Evolutionary conservation across 2,888 invertebrate species (phyloP), one percentile per base, ranked within the genome.

Genomic region (Eilema sororculum): DNA sequence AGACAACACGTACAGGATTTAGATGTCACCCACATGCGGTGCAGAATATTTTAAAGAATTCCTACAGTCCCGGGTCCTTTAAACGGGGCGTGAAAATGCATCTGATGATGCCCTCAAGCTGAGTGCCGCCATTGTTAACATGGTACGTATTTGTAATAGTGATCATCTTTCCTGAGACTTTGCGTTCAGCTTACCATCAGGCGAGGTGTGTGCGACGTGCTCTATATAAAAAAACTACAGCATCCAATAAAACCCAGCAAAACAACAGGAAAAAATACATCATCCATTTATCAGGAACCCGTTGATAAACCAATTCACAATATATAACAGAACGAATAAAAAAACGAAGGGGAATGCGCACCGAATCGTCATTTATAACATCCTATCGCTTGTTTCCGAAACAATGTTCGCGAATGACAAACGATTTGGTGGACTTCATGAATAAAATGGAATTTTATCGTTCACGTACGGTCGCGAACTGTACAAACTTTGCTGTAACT

Each of bases 331-430:
- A 75, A 74, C 67, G 68, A 73, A 79, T 80, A 76, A 78, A 79
- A 33, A 81, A 82, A 67, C 72, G 71, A 76, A 74, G 67, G 77
- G 78, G 76, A 76, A 81, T 78, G 79, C 73, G 78, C 81, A 78
- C 75, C 74, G 81, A 82, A 84, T 83, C 79, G 84, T 86, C 89
- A 90, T 89, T 89, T 90, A 86, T 87, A 83, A 90, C 85, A 83
- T 87, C 86, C 87, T 88, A 89, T 88, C 88, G 82, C 69, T 74
- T 84, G 84, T 85, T 85, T 86, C 85, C 87, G 87, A 83, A 85
- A 87, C 87, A 86, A 84, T 83, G 82, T 79, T 77, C 74, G 71
- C 72, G 78, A 65, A 77, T 82, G 84, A 83, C 75, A 84, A 81
- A 78, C 78, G 83, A 64, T 62, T 68, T 60, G 69, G 70, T 46